phyloP scores from a whole-genome alignment of 2,113 vertebrate species.

The Rousettus leschenaultii region DNA sequence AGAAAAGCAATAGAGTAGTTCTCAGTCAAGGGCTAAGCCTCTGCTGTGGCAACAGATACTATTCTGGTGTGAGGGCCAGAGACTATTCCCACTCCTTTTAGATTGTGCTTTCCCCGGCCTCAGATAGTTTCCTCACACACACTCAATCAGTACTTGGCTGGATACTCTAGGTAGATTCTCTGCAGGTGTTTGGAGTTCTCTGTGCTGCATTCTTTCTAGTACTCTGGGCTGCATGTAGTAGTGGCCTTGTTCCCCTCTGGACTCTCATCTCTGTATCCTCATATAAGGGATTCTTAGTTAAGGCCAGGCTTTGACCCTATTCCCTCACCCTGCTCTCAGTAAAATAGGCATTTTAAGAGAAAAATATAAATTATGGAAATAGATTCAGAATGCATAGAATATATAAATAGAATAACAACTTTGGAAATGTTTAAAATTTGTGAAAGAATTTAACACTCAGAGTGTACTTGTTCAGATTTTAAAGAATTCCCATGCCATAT shows the following conservation, averaged over 20 bases:
- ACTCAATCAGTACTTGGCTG: not conserved
- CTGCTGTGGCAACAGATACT: not conserved
- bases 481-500: not conserved
- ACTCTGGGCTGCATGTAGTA: not conserved
- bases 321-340: not conserved
- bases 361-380: not conserved
- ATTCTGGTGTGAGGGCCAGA: not conserved
- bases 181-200: not conserved
- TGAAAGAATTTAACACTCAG: not conserved
- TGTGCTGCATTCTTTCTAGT: not conserved
- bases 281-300: not conserved
- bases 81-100: not conserved
- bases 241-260: not conserved
- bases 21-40: not conserved
- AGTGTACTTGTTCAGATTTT: not conserved
- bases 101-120: not conserved
- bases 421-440: not conserved
- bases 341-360: slow-evolving; percentile 13
- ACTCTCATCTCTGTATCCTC: not conserved
- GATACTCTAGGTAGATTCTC: not conserved
- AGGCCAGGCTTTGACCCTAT: not conserved
- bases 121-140: not conserved
- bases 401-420: not conserved
- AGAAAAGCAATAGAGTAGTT: not conserved
- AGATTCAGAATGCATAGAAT: not conserved